phyloP scores from a whole-genome alignment of 2,113 vertebrate species.

The Craseonycteris thonglongyai region DNA sequence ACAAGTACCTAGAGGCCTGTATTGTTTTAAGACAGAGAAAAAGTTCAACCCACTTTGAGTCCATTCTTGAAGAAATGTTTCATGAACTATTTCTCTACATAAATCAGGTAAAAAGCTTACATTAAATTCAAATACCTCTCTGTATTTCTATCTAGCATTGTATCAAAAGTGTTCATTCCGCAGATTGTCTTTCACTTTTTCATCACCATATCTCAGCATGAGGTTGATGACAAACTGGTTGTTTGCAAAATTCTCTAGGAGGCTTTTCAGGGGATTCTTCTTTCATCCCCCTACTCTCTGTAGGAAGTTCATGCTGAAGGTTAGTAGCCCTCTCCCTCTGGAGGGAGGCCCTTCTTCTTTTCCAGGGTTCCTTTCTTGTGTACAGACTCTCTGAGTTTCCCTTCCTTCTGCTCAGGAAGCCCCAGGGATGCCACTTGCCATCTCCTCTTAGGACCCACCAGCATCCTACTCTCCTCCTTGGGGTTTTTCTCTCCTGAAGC shows the following conservation, averaged over 20 bases:
- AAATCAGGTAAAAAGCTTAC: rapidly evolving
- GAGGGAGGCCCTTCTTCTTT: not conserved
- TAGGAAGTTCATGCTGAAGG: not conserved
- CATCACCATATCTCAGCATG: not conserved
- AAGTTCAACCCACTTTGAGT: not conserved
- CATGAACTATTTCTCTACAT: not conserved
- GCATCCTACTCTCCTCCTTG: not conserved
- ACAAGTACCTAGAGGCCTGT: not conserved
- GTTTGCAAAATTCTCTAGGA: not conserved
- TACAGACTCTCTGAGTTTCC: not conserved
- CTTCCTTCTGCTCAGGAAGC: not conserved
- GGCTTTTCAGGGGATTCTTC: not conserved
- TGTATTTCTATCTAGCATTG: not conserved
- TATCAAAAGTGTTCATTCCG: not conserved
- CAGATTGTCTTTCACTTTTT: not conserved
- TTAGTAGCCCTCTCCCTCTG: not conserved
- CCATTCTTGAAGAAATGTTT: not conserved
- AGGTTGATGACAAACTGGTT: not conserved
- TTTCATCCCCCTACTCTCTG: rapidly evolving
- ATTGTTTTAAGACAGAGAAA: constrained; percentile 34
- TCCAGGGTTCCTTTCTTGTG: not conserved
- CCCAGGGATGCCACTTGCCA: not conserved
- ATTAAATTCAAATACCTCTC: not conserved
- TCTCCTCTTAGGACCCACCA: not conserved
- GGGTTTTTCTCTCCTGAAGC: not conserved